phyloP scores from a whole-genome alignment of 1,140 invertebrate genomes.

The Tribolium castaneum region DNA sequence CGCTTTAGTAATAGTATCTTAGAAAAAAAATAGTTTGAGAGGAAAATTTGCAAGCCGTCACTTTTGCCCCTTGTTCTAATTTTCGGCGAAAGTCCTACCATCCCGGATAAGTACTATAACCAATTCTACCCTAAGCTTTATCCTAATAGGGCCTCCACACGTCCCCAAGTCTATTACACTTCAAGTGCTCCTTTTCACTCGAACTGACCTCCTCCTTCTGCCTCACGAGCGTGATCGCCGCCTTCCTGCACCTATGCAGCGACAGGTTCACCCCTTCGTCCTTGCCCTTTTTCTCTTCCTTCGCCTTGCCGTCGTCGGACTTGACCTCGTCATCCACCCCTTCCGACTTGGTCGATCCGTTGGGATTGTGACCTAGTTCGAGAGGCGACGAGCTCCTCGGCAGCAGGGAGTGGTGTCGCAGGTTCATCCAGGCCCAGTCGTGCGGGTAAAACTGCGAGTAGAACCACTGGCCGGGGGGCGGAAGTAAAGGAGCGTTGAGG shows the following conservation, averaged over 20 bases:
- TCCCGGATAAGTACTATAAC: background rate
- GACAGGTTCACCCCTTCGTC: constrained; percentile 60
- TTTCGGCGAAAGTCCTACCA: constrained; percentile 12
- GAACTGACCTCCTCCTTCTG: constrained; percentile 63
- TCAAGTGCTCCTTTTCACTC: constrained; percentile 60
- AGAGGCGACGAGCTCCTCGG: constrained; percentile 63
- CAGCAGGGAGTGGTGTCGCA: constrained; percentile 65
- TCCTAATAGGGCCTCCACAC: constrained; percentile 72
- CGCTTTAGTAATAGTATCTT: background rate
- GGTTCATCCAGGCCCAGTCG: constrained; percentile 71
- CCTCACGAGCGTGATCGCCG: constrained; percentile 58
- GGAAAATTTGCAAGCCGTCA: background rate
- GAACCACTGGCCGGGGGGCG: constrained; percentile 79
- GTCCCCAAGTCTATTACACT: constrained; percentile 65
- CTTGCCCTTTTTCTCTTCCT: constrained; percentile 39
- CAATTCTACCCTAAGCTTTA: background rate
- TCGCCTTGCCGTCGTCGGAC: constrained; percentile 38
- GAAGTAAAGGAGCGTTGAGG: constrained; percentile 75
- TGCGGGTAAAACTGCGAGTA: constrained; percentile 77
- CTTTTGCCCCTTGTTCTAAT: background rate
- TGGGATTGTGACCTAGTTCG: constrained; percentile 61
- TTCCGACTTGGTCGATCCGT: constrained; percentile 60
- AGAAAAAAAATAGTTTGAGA: background rate
- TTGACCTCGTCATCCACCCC: constrained; percentile 53
- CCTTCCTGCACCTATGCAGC: constrained; percentile 56